Percentiles rank a stretch among this genome's conserved stretches.
These are phyloP conservation scores for Harpagifer antarcticus DNA, from an alignment of 2,797 vertebrate genomes.

Conservation along the genomic window DNA sequence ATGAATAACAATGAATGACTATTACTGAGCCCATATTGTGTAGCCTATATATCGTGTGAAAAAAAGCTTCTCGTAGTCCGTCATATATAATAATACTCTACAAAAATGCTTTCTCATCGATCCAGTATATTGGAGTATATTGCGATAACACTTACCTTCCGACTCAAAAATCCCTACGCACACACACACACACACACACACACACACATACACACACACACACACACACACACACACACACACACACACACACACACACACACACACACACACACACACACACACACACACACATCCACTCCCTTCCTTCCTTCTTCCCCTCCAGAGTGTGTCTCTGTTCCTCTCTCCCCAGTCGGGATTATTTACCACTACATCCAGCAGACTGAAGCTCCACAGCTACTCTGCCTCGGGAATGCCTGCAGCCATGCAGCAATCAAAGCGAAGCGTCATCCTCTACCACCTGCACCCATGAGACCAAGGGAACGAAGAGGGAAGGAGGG, in stretches of 20 bases:
- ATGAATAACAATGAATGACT: slow-evolving; percentile 47
- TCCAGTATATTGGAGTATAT: slow-evolving; percentile 35
- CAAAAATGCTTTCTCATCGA: slow-evolving; percentile 9
- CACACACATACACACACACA: slow-evolving; percentile 20
- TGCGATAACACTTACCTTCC: slow-evolving; percentile 10
- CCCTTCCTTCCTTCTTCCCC: slow-evolving; percentile 59
- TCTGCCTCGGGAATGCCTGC: slow-evolving; percentile 82
- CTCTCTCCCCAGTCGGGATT: slow-evolving; percentile 83
- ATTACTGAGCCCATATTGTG: slow-evolving; percentile 19
- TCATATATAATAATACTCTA: slow-evolving; percentile 23
- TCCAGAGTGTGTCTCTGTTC: slow-evolving; percentile 69
- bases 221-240: slow-evolving; percentile 9
- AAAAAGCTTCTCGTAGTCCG: slow-evolving; percentile 11
- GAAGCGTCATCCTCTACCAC: slow-evolving; percentile 79
- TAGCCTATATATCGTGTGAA: slow-evolving; percentile 1
- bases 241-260: neutral
- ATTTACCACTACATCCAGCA: slow-evolving; percentile 85
- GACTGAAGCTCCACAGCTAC: slow-evolving; percentile 74
- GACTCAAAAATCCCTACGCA: slow-evolving; percentile 12
- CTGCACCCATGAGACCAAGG: slow-evolving; percentile 75
- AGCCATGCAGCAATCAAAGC: slow-evolving; percentile 87
- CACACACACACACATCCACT: slow-evolving; percentile 15
- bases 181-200: neutral
- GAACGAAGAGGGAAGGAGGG: slow-evolving; percentile 50
- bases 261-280: slow-evolving; percentile 3